Conservation (phyloP, 2,797 vertebrate genomes). For the Gymnodraco acuticeps region DNA sequence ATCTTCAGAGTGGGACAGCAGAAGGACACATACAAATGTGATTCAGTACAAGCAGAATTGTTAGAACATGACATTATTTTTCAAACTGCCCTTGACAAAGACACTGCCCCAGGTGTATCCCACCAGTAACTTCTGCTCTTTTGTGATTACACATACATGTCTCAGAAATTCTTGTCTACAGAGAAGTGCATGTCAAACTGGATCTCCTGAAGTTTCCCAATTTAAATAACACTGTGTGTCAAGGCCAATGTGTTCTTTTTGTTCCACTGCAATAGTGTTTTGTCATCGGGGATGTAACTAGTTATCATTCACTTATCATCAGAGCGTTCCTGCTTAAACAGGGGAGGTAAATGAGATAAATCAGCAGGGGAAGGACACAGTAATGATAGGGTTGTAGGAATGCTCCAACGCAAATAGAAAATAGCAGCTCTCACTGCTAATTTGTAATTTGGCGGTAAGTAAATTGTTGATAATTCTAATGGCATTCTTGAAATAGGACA, state of each 20-base stretch:
- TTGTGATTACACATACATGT: constrained; percentile 59
- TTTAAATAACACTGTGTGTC: constrained; percentile 26
- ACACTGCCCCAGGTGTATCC: constrained; percentile 33
- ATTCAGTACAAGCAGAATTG: constrained; percentile 17
- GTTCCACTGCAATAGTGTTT: constrained; percentile 32
- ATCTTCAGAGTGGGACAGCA: constrained; percentile 25
- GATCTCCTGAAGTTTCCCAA: constrained; percentile 23
- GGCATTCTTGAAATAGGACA: not conserved
- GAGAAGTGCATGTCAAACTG: constrained; percentile 24
- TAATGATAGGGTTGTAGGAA: constrained; percentile 42
- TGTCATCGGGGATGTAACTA: constrained; percentile 38
- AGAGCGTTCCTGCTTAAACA: constrained; percentile 22
- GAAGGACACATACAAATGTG: constrained; percentile 18
- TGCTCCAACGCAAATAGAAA: constrained; percentile 32
- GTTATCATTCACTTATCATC: constrained; percentile 56
- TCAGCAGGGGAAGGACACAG: constrained; percentile 42
- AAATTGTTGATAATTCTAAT: constrained; percentile 39
- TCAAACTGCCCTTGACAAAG: constrained; percentile 50
- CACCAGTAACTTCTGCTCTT: constrained; percentile 45
- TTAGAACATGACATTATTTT: constrained; percentile 44
- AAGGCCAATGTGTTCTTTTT: constrained; percentile 33
- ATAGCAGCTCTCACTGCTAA: constrained; percentile 46
- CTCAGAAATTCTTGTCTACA: constrained; percentile 37
- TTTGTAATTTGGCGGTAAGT: constrained; percentile 37
- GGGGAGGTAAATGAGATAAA: constrained; percentile 54